phyloP scores from a whole-genome alignment of 1,140 invertebrate genomes.

The Diplogasteroides magnus region DNA sequence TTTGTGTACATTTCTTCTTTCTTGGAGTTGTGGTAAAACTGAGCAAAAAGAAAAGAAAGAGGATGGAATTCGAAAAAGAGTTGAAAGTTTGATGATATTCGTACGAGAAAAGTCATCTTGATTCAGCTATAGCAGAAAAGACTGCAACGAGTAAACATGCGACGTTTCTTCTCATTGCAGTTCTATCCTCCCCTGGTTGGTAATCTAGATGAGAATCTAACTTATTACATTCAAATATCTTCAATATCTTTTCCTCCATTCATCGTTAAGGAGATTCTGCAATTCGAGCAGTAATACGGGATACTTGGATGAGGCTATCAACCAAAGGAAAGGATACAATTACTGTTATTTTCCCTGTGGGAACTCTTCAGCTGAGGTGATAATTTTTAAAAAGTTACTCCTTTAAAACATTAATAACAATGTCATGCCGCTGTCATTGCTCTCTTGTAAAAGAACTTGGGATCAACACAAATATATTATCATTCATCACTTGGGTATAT shows the following conservation, averaged over 20 bases:
- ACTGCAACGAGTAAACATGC: too few relatives aligned
- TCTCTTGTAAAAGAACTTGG: too few relatives aligned
- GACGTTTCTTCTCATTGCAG: constrained; percentile 50
- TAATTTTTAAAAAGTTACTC: too few relatives aligned
- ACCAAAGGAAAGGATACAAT: constrained; percentile 35
- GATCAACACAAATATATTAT: too few relatives aligned
- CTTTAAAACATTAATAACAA: too few relatives aligned
- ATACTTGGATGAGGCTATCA: constrained; percentile 50
- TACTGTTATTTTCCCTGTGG: constrained; percentile 39
- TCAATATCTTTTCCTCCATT: not conserved
- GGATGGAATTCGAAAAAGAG: too few relatives aligned
- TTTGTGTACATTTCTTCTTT: constrained; percentile 13
- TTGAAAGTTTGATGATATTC: too few relatives aligned
- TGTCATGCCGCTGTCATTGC: too few relatives aligned
- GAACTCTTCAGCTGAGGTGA: constrained; percentile 30
- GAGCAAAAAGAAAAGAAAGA: too few relatives aligned
- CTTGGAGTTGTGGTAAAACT: constrained; percentile 15
- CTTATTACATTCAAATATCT: too few relatives aligned
- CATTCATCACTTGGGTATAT: too few relatives aligned
- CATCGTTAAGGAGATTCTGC: constrained; percentile 15
- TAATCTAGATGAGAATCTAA: too few relatives aligned
- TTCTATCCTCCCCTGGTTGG: constrained; percentile 43
- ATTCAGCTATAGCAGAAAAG: not conserved
- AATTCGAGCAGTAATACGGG: constrained; percentile 32
- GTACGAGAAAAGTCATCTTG: constrained; percentile 6